These are phyloP conservation scores for Drosophila leontia DNA, from an alignment of 1,140 invertebrate species.

Conservation along the genomic window DNA sequence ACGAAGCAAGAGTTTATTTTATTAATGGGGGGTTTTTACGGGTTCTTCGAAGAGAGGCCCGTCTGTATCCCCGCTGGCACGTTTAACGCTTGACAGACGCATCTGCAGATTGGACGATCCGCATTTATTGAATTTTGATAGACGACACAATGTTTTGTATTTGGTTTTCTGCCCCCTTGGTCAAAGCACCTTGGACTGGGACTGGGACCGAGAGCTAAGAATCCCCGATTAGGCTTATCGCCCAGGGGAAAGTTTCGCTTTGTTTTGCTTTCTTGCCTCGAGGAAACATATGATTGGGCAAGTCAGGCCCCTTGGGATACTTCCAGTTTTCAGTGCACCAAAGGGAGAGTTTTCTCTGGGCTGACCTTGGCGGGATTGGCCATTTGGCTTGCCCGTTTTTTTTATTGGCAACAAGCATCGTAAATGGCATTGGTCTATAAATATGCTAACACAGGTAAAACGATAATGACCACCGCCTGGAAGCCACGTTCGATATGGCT, in stretches of 20 bases:
- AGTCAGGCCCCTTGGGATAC: slow-evolving; percentile 2
- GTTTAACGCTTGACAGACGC: slow-evolving; percentile 33
- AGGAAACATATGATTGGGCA: slow-evolving; percentile 8
- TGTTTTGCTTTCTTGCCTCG: slow-evolving; percentile 27
- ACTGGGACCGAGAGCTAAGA: slow-evolving; percentile 46
- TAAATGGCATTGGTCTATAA: slow-evolving; percentile 55
- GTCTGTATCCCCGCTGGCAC: slow-evolving; percentile 32
- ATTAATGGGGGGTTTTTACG: not conserved
- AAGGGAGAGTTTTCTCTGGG: not conserved
- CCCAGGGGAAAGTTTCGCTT: slow-evolving; percentile 60
- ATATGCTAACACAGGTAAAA: slow-evolving; percentile 27
- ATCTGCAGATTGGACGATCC: slow-evolving; percentile 20
- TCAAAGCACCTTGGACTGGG: slow-evolving; percentile 56
- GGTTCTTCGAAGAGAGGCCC: too few species aligned
- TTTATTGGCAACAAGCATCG: slow-evolving; percentile 37
- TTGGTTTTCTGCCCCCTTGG: slow-evolving; percentile 21
- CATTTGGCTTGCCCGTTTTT: slow-evolving; percentile 9
- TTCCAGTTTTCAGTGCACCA: not conserved
- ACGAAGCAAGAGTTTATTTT: slow-evolving; percentile 10
- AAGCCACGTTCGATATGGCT: slow-evolving; percentile 37
- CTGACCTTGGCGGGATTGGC: slow-evolving; percentile 32
- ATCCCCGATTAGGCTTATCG: slow-evolving; percentile 66
- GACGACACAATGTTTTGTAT: slow-evolving; percentile 31
- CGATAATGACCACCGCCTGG: slow-evolving; percentile 23
- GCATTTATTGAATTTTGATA: slow-evolving; percentile 34